Evolutionary conservation across 2,888 invertebrate genomes (phyloP), one percentile per base, ranked within the genome.

Genomic region (Monoplex corrugatus): DNA sequence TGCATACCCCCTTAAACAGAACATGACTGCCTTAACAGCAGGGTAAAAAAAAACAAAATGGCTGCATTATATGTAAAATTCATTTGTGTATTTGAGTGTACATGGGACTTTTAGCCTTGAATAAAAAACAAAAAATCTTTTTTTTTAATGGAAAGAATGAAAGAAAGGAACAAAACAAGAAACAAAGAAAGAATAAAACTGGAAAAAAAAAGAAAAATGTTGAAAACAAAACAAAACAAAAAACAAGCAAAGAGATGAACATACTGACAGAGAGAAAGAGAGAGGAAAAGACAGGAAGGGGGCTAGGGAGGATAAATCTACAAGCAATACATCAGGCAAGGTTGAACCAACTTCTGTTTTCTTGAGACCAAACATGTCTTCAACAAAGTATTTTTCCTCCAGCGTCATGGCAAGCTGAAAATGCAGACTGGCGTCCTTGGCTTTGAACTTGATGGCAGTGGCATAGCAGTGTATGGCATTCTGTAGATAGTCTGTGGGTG

Each of bases 351-450:
- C 87, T 78, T 87, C 94, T 91, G 94, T 94, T 90, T 94, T 94
- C 89, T 94, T 94, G 85, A 95, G 89, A 3, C 94, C 95, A 93
- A 92, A 94, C 89, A 95, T 93, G 91, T 95, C 95, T 89, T 95
- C 95, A 83, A 94, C 94, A 91, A 93, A 94, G 89, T 95, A 95
- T 88, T 92, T 93, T 86, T 96, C 96, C 90, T 96, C 96, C 57
- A 96, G 92, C 6, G 94, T 90, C 92, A 94, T 92, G 23, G 94
- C 96, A 28, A 96, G 92, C 80, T 93, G 92, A 32, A 95, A 90
- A 90, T 96, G 96, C 57, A 95, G 92, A 87, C 88, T 92, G n/a
- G 94, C 92, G 90, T 95, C 95, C 88, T 94, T 95, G 16, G 91
- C 91, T 91, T 95, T 95, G 43, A 90, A 88, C 91, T 95, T 95